Conservation (phyloP, 2,113 vertebrate species). For the Melospiza georgiana region DNA sequence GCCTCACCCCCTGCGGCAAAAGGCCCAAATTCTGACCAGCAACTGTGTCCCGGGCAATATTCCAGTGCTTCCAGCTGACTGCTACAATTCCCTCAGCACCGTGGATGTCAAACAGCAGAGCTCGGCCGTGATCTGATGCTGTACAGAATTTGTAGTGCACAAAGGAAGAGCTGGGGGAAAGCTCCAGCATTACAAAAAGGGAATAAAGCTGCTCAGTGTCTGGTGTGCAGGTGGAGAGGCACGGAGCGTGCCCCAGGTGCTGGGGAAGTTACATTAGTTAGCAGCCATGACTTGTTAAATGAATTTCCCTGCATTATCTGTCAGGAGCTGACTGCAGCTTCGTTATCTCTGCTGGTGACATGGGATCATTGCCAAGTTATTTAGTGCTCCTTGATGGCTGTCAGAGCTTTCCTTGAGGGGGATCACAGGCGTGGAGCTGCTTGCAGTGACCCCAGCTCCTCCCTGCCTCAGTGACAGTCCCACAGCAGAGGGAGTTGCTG, state of each 20-base stretch:
- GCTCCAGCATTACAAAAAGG: not conserved
- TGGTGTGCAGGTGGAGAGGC: not conserved
- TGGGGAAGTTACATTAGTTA: not conserved
- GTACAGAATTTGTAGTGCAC: not conserved
- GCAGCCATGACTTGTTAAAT: not conserved
- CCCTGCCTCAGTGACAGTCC: not conserved
- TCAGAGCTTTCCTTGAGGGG: not conserved
- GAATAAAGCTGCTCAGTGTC: not conserved
- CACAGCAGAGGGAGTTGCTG: not conserved
- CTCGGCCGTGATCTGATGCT: rapidly evolving
- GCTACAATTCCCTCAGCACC: not conserved
- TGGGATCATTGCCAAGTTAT: not conserved
- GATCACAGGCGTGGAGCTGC: rapidly evolving
- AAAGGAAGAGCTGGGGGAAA: not conserved
- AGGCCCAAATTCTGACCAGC: not conserved
- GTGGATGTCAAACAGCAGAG: not conserved
- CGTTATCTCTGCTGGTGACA: not conserved
- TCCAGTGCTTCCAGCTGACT: not conserved
- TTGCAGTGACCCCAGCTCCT: not conserved
- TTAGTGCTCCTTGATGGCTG: not conserved
- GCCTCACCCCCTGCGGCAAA: not conserved
- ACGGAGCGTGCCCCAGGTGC: not conserved
- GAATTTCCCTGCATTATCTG: not conserved
- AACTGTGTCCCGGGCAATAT: not conserved
- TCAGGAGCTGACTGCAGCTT: not conserved